Evolutionary conservation across 2,113 vertebrate genomes (phyloP).

Genomic region (Bucco capensis): DNA sequence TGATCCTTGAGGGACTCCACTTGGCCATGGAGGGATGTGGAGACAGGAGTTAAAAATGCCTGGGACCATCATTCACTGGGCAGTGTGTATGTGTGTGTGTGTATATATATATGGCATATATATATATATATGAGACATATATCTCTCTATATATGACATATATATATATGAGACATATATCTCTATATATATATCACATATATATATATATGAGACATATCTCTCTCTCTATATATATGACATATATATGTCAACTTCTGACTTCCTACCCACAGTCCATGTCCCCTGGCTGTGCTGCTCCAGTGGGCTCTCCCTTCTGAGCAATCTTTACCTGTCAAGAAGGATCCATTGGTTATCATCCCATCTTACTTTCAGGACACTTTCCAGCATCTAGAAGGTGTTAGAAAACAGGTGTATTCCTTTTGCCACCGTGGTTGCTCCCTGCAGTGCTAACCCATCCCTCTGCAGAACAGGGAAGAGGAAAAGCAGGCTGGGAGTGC

Average conservation of each 20-base stretch:
- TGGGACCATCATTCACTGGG: neutral
- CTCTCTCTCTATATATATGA: too few species aligned
- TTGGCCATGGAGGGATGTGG: neutral
- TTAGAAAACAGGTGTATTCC: neutral
- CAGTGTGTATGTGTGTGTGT: fast-evolving
- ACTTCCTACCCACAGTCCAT: fast-evolving
- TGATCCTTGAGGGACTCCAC: too few species aligned
- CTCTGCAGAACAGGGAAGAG: neutral
- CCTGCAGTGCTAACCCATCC: neutral
- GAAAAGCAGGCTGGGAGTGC: neutral
- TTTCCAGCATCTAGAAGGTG: neutral
- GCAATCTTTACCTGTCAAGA: neutral
- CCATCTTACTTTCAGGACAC: neutral
- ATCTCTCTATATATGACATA: too few species aligned
- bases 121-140: too few species aligned
- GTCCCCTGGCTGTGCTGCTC: neutral
- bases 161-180: too few species aligned
- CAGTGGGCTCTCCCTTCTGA: neutral
- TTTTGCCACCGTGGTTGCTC: neutral
- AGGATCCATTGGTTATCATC: neutral
- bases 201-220: too few species aligned
- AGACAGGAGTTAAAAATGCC: neutral
- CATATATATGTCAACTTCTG: too few species aligned
- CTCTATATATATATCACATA: too few species aligned
- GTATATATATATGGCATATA: too few species aligned